These are phyloP conservation scores for Helicolenus hilgendorfi DNA, from an alignment of 2,797 vertebrate genomes.

Conservation along the genomic window DNA sequence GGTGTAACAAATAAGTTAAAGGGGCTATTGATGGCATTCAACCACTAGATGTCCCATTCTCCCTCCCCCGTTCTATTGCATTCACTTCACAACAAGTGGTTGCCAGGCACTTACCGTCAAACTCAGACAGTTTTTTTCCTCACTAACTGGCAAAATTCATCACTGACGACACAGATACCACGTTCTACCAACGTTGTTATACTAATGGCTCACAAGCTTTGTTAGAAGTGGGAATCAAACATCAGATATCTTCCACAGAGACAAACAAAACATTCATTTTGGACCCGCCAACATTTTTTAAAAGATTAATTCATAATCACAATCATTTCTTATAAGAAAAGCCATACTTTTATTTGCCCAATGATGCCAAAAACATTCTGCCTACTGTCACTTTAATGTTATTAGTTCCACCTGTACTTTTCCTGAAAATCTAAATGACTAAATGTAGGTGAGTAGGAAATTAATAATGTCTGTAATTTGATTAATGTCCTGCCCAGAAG, in stretches of 20 bases:
- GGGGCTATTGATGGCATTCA: too few relatives aligned
- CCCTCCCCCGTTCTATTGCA: neutral
- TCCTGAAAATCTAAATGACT: neutral
- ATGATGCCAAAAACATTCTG: too few relatives aligned
- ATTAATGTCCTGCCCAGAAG: neutral
- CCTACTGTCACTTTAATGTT: neutral
- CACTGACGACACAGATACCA: too few relatives aligned
- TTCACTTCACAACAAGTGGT: neutral
- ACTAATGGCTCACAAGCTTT: neutral
- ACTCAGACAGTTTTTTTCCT: too few relatives aligned
- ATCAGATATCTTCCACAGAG: neutral
- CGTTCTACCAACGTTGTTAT: rapidly evolving
- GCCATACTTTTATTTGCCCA: too few relatives aligned
- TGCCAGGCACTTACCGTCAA: neutral
- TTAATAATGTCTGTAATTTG: neutral
- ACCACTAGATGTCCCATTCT: neutral
- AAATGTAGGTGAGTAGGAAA: neutral
- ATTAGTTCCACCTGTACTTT: neutral
- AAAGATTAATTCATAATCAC: neutral
- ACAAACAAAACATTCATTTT: neutral
- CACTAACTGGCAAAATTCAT: too few relatives aligned
- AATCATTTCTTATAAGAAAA: too few relatives aligned
- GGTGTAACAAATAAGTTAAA: neutral
- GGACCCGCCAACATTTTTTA: neutral
- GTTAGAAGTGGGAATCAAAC: neutral